A percentile compares a stretch with the other conserved stretches of the same genome.
Evolutionary conservation across 2,888 invertebrate species (phyloP).

Genomic region (Muscina levida): DNA sequence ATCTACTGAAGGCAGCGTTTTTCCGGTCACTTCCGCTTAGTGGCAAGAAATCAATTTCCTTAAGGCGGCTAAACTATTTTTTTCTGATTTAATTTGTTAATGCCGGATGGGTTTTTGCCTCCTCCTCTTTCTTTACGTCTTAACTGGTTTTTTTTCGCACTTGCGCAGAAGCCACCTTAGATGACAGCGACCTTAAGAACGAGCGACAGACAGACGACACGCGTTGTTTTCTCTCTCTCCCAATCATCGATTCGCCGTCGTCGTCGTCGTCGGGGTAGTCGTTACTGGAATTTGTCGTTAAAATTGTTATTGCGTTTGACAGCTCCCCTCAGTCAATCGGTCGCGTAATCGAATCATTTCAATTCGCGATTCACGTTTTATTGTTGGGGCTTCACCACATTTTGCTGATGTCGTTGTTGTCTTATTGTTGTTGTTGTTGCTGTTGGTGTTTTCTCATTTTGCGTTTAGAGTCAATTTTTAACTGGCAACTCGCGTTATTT

Average conservation of each 20-base stretch:
- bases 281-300: background rate
- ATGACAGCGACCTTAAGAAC: too few relatives aligned
- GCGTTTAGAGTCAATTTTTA: conserved; percentile 60
- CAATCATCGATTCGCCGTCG: conserved; percentile 9
- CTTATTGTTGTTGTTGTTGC: conserved; percentile 40
- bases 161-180: background rate
- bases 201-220: background rate
- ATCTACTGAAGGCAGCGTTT: conserved; percentile 29
- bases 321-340: background rate
- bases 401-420: conserved; percentile 40
- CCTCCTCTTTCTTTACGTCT: background rate
- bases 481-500: conserved; percentile 63
- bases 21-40: conserved; percentile 36
- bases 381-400: conserved; percentile 45
- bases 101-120: conserved; percentile 41
- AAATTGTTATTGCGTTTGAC: conserved; percentile 22
- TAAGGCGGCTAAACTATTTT: conserved; percentile 14
- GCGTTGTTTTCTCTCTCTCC: background rate
- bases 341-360: background rate
- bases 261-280: background rate
- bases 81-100: background rate
- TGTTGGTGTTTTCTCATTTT: conserved; percentile 30
- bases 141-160: background rate
- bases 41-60: conserved; percentile 35
- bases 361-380: conserved; percentile 6